Conservation (phyloP, 2,888 invertebrate genomes). For the Hartigia nigra region DNA sequence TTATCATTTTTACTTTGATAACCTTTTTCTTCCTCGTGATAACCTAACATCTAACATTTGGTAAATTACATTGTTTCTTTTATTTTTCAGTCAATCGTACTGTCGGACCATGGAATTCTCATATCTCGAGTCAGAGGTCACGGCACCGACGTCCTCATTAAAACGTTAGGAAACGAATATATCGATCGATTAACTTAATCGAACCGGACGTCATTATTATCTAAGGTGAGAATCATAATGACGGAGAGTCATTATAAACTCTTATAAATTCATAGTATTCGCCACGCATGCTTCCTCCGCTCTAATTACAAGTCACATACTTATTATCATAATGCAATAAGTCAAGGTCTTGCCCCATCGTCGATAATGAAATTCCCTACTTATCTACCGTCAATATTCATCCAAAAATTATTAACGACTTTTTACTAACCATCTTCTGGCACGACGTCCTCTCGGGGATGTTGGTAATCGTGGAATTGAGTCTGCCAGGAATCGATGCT, state of each 20-base stretch:
- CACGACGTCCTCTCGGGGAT: conserved; percentile 30
- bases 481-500: background rate
- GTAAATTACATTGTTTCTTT: background rate
- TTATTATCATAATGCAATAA: too few relatives aligned
- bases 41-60: background rate
- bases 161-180: background rate
- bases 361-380: background rate
- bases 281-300: background rate
- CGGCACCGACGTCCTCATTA: background rate
- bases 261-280: background rate
- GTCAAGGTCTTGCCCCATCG: background rate
- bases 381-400: background rate
- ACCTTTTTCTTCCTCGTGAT: background rate
- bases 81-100: background rate
- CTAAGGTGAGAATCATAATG: background rate
- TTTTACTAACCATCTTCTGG: conserved; percentile 34
- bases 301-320: too few relatives aligned
- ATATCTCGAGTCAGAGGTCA: background rate
- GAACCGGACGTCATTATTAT: background rate
- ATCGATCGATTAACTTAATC: background rate
- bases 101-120: background rate
- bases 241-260: too few relatives aligned
- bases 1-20: background rate
- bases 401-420: background rate
- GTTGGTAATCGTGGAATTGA: conserved; percentile 10